Conservation (phyloP, 2,888 invertebrate species). For the Thalpophila matura region DNA sequence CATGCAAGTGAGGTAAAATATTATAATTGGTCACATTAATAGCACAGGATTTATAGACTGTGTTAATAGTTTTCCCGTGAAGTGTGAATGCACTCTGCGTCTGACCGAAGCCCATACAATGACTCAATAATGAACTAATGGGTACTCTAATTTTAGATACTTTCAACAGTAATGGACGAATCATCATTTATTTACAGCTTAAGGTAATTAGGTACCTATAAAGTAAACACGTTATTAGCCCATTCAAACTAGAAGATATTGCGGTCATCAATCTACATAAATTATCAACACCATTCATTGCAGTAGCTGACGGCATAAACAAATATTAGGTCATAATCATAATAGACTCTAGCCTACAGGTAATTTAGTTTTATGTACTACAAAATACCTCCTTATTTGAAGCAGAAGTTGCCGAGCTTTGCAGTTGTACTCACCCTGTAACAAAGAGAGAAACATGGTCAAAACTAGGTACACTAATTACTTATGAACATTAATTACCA, state of each 20-base stretch:
- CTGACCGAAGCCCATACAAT: constrained; percentile 2
- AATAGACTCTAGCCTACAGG: too few relatives aligned
- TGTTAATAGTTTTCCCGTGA: constrained; percentile 16
- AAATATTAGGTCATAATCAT: too few relatives aligned
- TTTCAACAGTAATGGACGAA: constrained; percentile 15
- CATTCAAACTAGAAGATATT: not conserved
- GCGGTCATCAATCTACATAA: not conserved
- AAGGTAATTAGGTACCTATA: not conserved
- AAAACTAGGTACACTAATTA: constrained; percentile 15
- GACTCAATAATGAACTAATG: constrained; percentile 26
- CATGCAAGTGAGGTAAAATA: constrained; percentile 33
- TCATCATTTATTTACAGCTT: constrained; percentile 18
- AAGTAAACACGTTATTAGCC: not conserved
- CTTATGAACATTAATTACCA: constrained; percentile 33
- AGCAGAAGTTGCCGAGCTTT: not conserved
- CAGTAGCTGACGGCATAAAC: too few relatives aligned
- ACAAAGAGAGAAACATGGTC: constrained; percentile 52
- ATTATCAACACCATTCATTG: too few relatives aligned
- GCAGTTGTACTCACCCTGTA: constrained; percentile 56
- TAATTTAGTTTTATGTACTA: too few relatives aligned
- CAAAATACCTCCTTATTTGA: constrained; percentile 20
- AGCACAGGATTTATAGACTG: too few relatives aligned
- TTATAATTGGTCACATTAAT: constrained; percentile 36
- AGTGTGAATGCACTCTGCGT: constrained; percentile 34
- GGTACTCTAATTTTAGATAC: constrained; percentile 16